Percentiles rank a stretch among this genome's conserved stretches.
Conservation (phyloP, 2,888 invertebrate genomes). For the Cylloceria caligata region DNA sequence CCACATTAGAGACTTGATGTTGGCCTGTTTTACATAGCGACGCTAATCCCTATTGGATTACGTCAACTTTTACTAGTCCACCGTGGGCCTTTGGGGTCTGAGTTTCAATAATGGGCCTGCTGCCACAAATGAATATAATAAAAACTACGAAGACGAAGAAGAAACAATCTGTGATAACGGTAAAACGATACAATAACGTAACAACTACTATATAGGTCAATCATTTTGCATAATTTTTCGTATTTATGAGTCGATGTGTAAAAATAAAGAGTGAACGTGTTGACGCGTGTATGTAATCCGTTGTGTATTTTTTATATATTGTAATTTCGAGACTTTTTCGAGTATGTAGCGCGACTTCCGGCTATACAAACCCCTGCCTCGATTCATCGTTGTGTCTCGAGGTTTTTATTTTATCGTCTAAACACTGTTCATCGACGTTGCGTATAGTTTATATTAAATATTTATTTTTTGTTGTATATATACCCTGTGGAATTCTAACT, state of each 20-base stretch:
- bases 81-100: conserved; percentile 75
- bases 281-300: conserved; percentile 43
- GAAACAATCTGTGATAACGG: conserved; percentile 84
- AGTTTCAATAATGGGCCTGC: conserved; percentile 78
- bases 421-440: conserved; percentile 28
- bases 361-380: background rate
- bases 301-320: conserved; percentile 68
- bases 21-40: conserved; percentile 72
- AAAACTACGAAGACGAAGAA: conserved; percentile 49
- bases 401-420: background rate
- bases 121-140: conserved; percentile 71
- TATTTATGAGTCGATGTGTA: conserved; percentile 49
- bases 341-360: conserved; percentile 15
- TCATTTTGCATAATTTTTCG: conserved; percentile 63
- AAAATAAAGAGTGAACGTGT: conserved; percentile 39
- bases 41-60: conserved; percentile 69
- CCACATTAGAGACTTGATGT: conserved; percentile 85
- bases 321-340: conserved; percentile 31
- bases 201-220: conserved; percentile 74
- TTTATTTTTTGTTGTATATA: conserved; percentile 45
- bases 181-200: conserved; percentile 84
- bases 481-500: conserved; percentile 13
- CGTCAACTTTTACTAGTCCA: conserved; percentile 78
- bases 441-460: conserved; percentile 42
- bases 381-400: conserved; percentile 6